Evolutionary conservation across 53 echinoderm and acorn worm genomes (phyloP).

Genomic region (Holothuria scabra): DNA sequence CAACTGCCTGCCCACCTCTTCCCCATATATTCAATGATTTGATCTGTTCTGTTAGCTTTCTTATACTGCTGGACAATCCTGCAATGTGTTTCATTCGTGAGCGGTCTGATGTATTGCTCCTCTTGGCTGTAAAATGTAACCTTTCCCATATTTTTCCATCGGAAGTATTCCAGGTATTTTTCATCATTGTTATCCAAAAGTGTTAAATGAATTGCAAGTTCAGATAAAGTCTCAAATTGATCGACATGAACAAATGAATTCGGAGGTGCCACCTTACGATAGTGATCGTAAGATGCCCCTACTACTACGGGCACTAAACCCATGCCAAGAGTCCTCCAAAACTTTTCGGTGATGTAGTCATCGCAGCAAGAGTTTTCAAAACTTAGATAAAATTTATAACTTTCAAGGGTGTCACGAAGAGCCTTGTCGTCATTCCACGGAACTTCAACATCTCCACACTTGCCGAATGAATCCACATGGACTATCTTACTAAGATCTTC

Average conservation of each 20-base stretch:
- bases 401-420: not conserved
- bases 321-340: not conserved
- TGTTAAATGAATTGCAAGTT: not conserved
- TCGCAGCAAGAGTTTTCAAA: constrained; percentile 4
- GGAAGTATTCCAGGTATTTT: not conserved
- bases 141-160: not conserved
- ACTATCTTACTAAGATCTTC: not conserved
- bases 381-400: constrained; percentile 3
- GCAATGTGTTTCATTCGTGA: too few relatives aligned
- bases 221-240: not conserved
- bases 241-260: not conserved
- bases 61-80: too few relatives aligned
- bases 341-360: constrained; percentile 5
- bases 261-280: not conserved
- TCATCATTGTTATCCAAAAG: not conserved
- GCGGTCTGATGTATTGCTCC: too few relatives aligned
- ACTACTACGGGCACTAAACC: not conserved
- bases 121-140: too few relatives aligned
- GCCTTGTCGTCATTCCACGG: not conserved
- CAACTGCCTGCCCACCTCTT: too few relatives aligned
- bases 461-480: not conserved
- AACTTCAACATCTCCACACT: not conserved
- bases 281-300: not conserved
- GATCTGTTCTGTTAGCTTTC: too few relatives aligned
- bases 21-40: too few relatives aligned